These are phyloP conservation scores for Diphyllodes magnificus DNA, from an alignment of 2,113 vertebrate species.

Conservation along the genomic window DNA sequence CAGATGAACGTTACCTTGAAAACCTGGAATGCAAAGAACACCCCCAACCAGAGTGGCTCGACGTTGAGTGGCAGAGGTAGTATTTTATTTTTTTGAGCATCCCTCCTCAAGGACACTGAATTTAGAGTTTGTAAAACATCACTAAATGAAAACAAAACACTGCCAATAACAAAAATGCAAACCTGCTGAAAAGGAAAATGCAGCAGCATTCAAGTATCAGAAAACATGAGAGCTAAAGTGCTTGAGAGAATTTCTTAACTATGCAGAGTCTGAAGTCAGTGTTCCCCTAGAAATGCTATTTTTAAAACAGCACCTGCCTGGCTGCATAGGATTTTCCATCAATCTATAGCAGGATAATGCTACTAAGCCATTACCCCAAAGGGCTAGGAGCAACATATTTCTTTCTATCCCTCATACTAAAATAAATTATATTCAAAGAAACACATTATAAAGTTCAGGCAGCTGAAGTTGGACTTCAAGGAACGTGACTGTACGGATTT, in stretches of 20 bases:
- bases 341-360: not conserved
- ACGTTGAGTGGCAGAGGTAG: conserved; percentile 62
- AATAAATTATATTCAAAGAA: conserved; percentile 32
- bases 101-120: conserved; percentile 56
- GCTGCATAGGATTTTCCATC: conserved; percentile 2
- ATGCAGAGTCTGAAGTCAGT: conserved; percentile 1
- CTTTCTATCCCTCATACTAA: not conserved
- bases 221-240: conserved; percentile 61
- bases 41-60: not conserved
- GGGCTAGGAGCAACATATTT: not conserved
- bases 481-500: not conserved
- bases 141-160: conserved; percentile 30
- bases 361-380: not conserved
- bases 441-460: conserved; percentile 10
- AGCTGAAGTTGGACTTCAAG: not conserved
- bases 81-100: conserved; percentile 65
- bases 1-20: not conserved
- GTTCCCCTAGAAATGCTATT: not conserved
- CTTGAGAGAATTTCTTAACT: conserved; percentile 40
- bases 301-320: conserved; percentile 24
- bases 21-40: not conserved
- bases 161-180: conserved; percentile 8
- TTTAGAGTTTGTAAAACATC: conserved; percentile 53
- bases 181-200: conserved; percentile 25
- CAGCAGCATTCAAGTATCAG: conserved; percentile 48